Evolutionary conservation across 2,797 vertebrate genomes (phyloP), one percentile per base, ranked within the genome.

Genomic region (Myiotriccus ornatus): DNA sequence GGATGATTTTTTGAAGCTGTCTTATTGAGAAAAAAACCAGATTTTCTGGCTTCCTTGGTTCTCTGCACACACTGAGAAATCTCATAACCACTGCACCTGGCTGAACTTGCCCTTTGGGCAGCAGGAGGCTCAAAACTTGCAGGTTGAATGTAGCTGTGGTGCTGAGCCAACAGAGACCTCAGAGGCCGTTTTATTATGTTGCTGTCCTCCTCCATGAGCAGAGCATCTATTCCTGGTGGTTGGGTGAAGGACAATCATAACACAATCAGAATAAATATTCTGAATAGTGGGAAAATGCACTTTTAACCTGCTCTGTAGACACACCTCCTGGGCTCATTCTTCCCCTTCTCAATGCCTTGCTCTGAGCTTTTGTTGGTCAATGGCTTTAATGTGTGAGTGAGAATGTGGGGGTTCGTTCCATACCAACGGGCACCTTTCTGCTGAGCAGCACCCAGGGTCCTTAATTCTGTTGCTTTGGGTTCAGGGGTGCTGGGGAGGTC

Each of bases 251-350:
- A 69, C 63, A 92, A 84, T 73, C 79, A 73, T 59, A 82, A 90
- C 87, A 76, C 80, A 93, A 85, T 41, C 60, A 46, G 57, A 92
- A 84, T 41, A 89, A 89, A 83, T 84, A 64, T 28, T 73, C 50
- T 92, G 84, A 92, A 93, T 82, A 52, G 86, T 59, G 80, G 70
- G 80, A 92, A 96, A 93, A 87, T 69, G 77, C 62, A 93, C 55
- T 95, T 96, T 84, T 67, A 87, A 84, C 84, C 70, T 84, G 55
- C 41, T 65, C 39, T 70, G 30, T 44, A 84, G 64, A 44, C 49
- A 16, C 37, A 84, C 39, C 89, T 90, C 53, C 86, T 86, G 60
- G 19, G 32, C 46, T 74, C 74, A 68, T 74, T 95, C 46, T 90
- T 91, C 35, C 13, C 52, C 22, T 80, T 70, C 60, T 78, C 77